Base-by-base conservation (phyloP, 2,113 vertebrate genomes). In the Odontesthes bonariensis region DNA sequence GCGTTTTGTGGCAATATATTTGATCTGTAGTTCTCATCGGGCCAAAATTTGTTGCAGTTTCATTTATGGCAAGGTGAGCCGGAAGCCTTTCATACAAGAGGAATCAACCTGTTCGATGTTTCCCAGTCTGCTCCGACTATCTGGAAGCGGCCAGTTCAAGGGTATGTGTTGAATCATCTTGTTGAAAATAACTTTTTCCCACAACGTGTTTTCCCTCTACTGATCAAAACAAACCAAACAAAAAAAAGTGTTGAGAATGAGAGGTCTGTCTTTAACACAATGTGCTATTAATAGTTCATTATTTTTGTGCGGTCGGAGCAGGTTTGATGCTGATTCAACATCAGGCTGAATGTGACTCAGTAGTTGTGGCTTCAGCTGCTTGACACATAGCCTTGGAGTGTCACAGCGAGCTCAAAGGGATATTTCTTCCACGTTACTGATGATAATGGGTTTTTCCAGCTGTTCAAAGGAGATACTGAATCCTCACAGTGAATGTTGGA, bases 31-130 rank as follows among this genome's bases (percentile, higher is more conserved):
- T 19, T 46, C 16, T 35, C 33, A 32, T 0, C 6, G 61, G 55
- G 60, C 6, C 19, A 0, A 61, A 17, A 54, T 62, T 55, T 71
- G 47, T 56, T 47, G 49, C 66, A 8, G 55, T 85, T 88, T 88
- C 53, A 57, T 66, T 73, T 73, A 27, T 64, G 69, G 68, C 79
- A 81, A 93, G 92, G 92, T 93, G 92, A 92, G 77, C 88, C 91
- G 92, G 93, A 93, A 94, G 87, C 71, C 31, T 42, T 68, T 83
- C 47, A 59, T 46, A 53, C 57, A 44, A 44, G 60, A 69, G 55
- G 79, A 75, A 73, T 69, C 65, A 52, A 84, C 75, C 89, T 84
- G 75, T 54, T 82, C 27, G 6, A 69, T 65, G 75, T 57, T 82
- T 76, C 77, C 79, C 69, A 52, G 77, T 81, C 81, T 63, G 67